Base-by-base conservation (phyloP, 2,797 vertebrate species). In the Microctenopoma steveboyesi region DNA sequence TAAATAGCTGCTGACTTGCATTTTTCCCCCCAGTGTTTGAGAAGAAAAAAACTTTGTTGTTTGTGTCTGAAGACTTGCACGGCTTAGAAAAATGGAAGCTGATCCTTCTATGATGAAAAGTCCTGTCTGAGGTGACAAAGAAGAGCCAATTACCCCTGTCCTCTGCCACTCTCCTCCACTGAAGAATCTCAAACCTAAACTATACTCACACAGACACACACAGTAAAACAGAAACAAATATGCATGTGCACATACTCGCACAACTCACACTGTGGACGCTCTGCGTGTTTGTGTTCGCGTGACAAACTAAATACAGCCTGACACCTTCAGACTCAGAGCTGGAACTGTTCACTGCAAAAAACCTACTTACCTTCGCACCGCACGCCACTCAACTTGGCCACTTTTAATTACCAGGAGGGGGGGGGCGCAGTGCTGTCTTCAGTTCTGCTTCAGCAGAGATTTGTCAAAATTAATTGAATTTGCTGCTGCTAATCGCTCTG, bases 381-480 rank as follows among this genome's bases (percentile, higher is more conserved):
- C 74, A 83, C 71, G 81, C 88, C 87, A 74, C 82, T 89, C 91
- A 91, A 87, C 84, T 86, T 72, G 86, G 89, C 84, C 90, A 90
- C 86, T 90, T 93, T 93, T 94, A 94, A 93, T 94, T 94, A 93
- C 91, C 86, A 85, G 89, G 86, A 91, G 90, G 88, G 89, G 83
- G 87, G 86, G 86, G 39, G 84, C 75, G 54, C 64, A 22, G 22
- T 33, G 65, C 78, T 78, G 80, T 85, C 84, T 76, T 90, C 86
- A 86, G 88, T 90, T 91, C 88, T 90, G 90, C 91, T 92, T 92
- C 93, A 90, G 91, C 86, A 82, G 93, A 94, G 94, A 93, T 93
- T 93, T 94, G 89, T 93, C 77, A 86, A 94, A 91, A 94, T 94
- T 93, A 94, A 94, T 94, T 95, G 91, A 95, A 94, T 94, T 93